These are phyloP conservation scores for Bergia sp. DNA, from an alignment of 92 coral and sea anemone genomes.

Conservation along the genomic window DNA sequence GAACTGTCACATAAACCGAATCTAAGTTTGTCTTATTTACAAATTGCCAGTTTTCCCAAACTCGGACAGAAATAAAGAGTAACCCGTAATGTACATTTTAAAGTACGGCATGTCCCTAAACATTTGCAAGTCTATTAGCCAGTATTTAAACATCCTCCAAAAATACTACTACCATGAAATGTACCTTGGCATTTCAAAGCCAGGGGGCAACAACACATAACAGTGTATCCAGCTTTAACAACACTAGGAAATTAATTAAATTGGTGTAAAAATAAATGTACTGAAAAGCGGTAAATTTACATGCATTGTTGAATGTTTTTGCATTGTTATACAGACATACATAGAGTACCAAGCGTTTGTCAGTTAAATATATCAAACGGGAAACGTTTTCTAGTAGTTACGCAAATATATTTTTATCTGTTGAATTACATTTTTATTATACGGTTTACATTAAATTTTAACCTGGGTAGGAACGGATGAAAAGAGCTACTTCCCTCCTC, in stretches of 20 bases:
- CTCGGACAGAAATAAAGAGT: not conserved
- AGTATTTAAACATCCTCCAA: not conserved
- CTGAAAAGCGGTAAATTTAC: no score
- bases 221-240: no score
- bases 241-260: no score
- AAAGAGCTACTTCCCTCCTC: not conserved
- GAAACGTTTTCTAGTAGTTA: no score
- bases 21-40: not conserved
- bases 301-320: no score
- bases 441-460: not conserved
- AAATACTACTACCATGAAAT: not conserved
- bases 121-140: not conserved
- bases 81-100: not conserved
- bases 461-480: not conserved
- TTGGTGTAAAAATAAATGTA: no score
- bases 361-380: no score
- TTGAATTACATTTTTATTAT: not conserved
- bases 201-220: no score
- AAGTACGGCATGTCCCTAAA: not conserved
- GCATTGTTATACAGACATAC: no score
- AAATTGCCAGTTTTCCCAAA: not conserved
- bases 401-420: no score
- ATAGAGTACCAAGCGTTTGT: no score
- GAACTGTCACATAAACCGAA: not conserved
- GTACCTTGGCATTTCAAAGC: no score